Percentiles rank a stretch among this genome's conserved stretches.
Conservation (phyloP, 2,113 vertebrate genomes). For the Labrus mixtus region DNA sequence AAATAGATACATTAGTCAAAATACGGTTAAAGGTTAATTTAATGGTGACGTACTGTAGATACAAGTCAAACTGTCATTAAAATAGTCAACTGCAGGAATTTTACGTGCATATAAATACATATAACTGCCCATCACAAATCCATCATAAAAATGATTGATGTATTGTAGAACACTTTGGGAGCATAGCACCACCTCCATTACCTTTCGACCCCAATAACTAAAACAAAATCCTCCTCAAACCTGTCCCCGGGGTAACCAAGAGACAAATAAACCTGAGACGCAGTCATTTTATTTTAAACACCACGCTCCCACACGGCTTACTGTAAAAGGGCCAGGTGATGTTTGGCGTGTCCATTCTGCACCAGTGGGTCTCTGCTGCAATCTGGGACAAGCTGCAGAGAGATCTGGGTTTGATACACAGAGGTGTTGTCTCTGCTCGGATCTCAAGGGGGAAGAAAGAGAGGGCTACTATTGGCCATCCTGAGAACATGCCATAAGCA, state of each 20-base stretch:
- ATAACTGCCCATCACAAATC: no score
- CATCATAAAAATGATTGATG: no score
- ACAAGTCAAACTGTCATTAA: no score
- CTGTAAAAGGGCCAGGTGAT: not conserved
- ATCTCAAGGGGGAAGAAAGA: constrained; percentile 17
- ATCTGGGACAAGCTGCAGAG: constrained; percentile 31
- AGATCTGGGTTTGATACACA: constrained; percentile 41
- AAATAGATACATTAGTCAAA: not conserved
- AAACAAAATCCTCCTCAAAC: not conserved
- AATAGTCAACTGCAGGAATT: no score
- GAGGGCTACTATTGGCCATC: constrained; percentile 8
- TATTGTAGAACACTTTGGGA: not conserved
- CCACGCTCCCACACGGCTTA: not conserved
- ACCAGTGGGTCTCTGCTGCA: constrained; percentile 10
- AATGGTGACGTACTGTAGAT: no score
- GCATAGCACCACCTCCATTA: no score
- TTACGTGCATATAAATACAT: no score
- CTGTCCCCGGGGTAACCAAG: not conserved
- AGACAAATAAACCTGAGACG: not conserved
- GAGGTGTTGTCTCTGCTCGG: constrained; percentile 32
- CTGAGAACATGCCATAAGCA: constrained; percentile 15
- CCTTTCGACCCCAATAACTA: not conserved
- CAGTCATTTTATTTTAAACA: not conserved
- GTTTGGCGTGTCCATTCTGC: constrained; percentile 5
- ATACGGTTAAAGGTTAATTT: no score